Evolutionary conservation across 2,113 vertebrate species (phyloP).

Genomic region (Pygoscelis adeliae): DNA sequence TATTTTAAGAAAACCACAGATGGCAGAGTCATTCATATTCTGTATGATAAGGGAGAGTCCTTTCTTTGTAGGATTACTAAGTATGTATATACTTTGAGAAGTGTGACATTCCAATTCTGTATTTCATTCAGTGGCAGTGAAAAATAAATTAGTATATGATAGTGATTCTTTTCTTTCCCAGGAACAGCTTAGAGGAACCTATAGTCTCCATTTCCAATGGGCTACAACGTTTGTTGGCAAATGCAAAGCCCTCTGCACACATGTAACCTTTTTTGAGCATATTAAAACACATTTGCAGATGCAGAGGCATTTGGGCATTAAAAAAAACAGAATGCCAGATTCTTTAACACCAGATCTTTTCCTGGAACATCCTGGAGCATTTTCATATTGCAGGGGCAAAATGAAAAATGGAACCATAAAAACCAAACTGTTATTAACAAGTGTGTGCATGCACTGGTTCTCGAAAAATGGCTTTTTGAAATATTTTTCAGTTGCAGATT

Average conservation of each 20-base stretch:
- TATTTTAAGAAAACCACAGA: constrained; percentile 60
- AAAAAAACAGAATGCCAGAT: neutral
- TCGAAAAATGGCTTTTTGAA: neutral
- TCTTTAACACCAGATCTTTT: neutral
- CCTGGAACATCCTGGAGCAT: neutral
- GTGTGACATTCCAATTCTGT: neutral
- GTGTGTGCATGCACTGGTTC: neutral
- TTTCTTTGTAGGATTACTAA: neutral
- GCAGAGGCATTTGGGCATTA: neutral
- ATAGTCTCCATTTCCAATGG: neutral
- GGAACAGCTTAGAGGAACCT: neutral
- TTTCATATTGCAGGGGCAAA: neutral
- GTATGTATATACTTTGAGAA: neutral
- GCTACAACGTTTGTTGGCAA: neutral
- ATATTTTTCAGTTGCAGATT: neutral
- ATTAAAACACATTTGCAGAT: neutral
- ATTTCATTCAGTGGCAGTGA: neutral
- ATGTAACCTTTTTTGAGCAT: neutral
- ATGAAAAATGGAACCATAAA: neutral
- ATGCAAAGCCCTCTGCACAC: neutral
- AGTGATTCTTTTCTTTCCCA: neutral
- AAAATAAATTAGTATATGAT: constrained; percentile 10
- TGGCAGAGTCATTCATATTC: constrained; percentile 51
- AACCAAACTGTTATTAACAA: neutral
- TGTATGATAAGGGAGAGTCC: neutral